These are phyloP conservation scores for Mormoops blainvillei DNA, from an alignment of 2,113 vertebrate genomes.

Conservation along the genomic window DNA sequence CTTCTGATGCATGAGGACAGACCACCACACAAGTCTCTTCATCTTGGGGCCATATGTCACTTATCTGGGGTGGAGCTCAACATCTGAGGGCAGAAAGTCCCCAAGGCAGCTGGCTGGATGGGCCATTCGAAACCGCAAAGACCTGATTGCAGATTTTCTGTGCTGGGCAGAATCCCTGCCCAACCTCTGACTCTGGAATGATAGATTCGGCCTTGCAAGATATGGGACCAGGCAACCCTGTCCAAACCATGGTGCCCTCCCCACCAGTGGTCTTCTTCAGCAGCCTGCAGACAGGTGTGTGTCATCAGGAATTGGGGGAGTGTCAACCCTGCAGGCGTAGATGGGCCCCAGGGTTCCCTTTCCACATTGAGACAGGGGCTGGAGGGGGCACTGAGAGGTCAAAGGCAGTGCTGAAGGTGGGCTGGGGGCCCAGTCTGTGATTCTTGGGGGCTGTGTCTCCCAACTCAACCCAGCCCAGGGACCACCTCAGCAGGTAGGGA, in stretches of 20 bases:
- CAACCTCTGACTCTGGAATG: not conserved
- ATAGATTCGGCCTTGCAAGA: not conserved
- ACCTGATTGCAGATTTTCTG: not conserved
- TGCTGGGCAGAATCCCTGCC: too few relatives aligned
- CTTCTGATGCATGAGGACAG: not conserved
- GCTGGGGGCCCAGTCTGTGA: not conserved
- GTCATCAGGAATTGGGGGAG: not conserved
- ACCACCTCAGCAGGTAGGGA: not conserved
- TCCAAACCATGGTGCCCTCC: not conserved
- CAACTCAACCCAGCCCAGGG: not conserved
- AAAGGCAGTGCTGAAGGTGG: not conserved
- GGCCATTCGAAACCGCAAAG: not conserved
- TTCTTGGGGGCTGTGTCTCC: not conserved
- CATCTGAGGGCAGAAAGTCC: not conserved
- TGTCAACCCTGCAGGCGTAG: not conserved
- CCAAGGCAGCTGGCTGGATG: too few relatives aligned
- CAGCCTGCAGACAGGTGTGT: not conserved
- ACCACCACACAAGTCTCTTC: accelerated
- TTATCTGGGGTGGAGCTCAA: not conserved
- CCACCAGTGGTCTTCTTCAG: not conserved
- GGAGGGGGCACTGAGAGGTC: too few relatives aligned
- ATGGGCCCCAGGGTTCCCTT: not conserved
- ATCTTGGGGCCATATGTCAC: not conserved
- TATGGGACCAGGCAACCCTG: not conserved
- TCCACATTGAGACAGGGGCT: not conserved